A percentile compares a stretch with the other conserved stretches of the same genome.
Conservation (phyloP, 2,113 vertebrate genomes). For the Typhlomys cinereus region DNA sequence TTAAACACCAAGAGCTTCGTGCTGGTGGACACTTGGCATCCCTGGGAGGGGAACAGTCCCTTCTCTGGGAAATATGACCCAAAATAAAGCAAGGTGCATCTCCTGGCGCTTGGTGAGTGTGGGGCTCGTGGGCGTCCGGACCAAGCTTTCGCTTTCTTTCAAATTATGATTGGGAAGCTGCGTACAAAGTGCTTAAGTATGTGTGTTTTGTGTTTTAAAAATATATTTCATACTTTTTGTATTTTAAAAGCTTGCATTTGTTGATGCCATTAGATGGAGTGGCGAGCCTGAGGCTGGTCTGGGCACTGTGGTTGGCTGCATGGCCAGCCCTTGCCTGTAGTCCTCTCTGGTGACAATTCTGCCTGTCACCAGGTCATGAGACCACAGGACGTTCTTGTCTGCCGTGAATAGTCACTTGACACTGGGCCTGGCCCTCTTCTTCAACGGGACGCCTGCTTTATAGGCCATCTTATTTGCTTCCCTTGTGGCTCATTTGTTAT, state of each 20-base stretch:
- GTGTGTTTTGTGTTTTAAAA: background rate
- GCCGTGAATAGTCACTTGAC: rapidly evolving
- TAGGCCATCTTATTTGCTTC: background rate
- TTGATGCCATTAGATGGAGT: too few relatives aligned
- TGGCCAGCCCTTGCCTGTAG: background rate
- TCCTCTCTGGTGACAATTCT: background rate
- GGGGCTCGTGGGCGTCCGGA: rapidly evolving
- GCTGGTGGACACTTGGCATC: rapidly evolving
- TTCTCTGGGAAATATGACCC: rapidly evolving
- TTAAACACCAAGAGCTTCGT: rapidly evolving
- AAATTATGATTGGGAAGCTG: background rate
- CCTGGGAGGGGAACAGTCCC: rapidly evolving
- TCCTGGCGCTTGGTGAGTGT: rapidly evolving
- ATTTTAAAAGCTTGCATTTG: background rate
- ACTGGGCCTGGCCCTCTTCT: background rate
- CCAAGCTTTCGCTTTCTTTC: rapidly evolving
- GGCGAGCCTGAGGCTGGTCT: background rate
- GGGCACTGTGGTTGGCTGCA: rapidly evolving
- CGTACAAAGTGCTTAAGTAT: too few relatives aligned
- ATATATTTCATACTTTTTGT: too few relatives aligned
- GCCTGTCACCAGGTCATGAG: background rate
- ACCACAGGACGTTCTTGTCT: rapidly evolving
- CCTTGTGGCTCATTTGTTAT: background rate
- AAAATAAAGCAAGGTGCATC: rapidly evolving
- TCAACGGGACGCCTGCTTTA: background rate